Conservation (phyloP, 1,140 invertebrate species). For the Panagrolaimus sp. region DNA sequence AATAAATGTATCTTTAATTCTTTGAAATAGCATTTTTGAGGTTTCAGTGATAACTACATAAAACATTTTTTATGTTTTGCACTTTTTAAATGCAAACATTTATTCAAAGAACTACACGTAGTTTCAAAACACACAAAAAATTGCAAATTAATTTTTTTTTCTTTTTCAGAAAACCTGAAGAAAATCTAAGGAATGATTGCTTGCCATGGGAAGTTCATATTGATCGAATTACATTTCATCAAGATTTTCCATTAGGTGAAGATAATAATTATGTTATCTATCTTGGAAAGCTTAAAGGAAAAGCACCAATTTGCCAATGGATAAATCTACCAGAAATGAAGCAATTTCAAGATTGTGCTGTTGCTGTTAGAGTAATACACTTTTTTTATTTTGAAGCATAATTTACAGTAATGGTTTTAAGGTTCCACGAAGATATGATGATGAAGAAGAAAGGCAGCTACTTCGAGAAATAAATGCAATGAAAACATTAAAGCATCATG, state of each 20-base stretch:
- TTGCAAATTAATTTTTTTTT: background rate
- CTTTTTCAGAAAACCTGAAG: conserved; percentile 24
- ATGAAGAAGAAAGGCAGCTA: conserved; percentile 32
- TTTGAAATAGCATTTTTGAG: too few relatives aligned
- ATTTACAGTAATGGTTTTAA: too few relatives aligned
- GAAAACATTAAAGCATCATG: conserved; percentile 31
- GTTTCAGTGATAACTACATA: too few relatives aligned
- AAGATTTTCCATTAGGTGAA: conserved; percentile 32
- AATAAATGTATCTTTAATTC: too few relatives aligned
- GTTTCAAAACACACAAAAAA: background rate
- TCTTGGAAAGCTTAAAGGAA: conserved; percentile 36
- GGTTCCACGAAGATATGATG: conserved; percentile 30
- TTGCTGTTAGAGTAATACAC: conserved; percentile 25
- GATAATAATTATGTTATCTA: conserved; percentile 33
- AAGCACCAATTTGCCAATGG: conserved; percentile 36
- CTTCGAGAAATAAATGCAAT: conserved; percentile 32
- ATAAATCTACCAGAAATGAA: conserved; percentile 35
- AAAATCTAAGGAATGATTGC: conserved; percentile 18
- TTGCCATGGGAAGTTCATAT: conserved; percentile 37
- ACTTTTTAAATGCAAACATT: too few relatives aligned
- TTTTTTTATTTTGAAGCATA: too few relatives aligned
- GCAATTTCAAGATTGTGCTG: conserved; percentile 38
- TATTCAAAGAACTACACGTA: too few relatives aligned
- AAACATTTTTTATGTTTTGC: too few relatives aligned
- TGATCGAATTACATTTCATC: conserved; percentile 30